Percentiles rank a stretch among this genome's conserved stretches.
Evolutionary conservation across 2,888 invertebrate species (phyloP).

Genomic region (Cosmorhoe ocellata): DNA sequence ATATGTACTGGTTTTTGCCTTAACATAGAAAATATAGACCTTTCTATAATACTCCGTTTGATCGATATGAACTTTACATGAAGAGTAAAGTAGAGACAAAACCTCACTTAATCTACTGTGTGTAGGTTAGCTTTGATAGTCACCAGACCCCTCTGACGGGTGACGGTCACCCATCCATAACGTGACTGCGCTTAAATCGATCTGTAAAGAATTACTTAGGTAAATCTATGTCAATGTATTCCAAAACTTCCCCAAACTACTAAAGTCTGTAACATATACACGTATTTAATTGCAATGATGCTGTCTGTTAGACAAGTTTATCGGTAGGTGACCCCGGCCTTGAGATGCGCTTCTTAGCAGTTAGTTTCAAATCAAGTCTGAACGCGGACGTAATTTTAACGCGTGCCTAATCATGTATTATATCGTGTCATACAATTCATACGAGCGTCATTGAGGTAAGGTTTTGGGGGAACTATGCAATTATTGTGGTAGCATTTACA

Average conservation of each 20-base stretch:
- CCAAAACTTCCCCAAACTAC: too few species aligned
- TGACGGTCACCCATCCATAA: too few species aligned
- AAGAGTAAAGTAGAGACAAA: too few species aligned
- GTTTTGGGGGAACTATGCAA: conserved; percentile 41
- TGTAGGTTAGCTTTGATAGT: too few species aligned
- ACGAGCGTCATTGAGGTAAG: conserved; percentile 9
- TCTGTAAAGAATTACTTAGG: too few species aligned
- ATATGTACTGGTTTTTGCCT: background rate
- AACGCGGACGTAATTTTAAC: conserved; percentile 20
- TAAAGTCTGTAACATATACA: too few species aligned
- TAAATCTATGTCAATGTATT: too few species aligned
- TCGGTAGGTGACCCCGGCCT: conserved; percentile 19
- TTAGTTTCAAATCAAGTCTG: conserved; percentile 31
- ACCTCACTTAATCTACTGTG: too few species aligned
- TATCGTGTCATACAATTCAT: too few species aligned
- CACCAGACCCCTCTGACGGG: too few species aligned
- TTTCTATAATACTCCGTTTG: background rate
- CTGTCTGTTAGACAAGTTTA: background rate
- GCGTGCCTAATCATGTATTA: conserved; percentile 29
- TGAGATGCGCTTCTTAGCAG: conserved; percentile 26
- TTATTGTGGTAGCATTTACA: conserved; percentile 66
- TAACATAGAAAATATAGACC: background rate
- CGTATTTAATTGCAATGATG: too few species aligned
- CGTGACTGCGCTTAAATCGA: too few species aligned
- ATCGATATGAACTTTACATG: background rate